phyloP scores from a whole-genome alignment of 2,888 invertebrate genomes.

The Netelia melanura region DNA sequence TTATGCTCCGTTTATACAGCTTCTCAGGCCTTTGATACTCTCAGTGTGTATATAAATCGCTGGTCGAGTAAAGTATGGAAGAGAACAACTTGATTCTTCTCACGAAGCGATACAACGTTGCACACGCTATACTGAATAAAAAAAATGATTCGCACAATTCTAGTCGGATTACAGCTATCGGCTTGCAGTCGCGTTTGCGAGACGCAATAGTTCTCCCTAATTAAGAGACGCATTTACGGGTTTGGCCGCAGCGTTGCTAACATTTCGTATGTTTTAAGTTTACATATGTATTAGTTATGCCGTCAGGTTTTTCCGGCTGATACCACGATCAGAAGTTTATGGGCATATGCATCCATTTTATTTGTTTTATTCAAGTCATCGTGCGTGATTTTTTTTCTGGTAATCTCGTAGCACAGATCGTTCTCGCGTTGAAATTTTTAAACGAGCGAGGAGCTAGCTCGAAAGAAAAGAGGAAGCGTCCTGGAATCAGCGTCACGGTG shows the following conservation, averaged over 20 bases:
- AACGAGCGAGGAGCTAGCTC: conserved; percentile 52
- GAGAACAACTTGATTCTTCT: background rate
- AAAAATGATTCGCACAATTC: conserved; percentile 7
- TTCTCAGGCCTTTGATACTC: background rate
- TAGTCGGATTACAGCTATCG: conserved; percentile 21
- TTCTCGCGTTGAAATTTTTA: conserved; percentile 62
- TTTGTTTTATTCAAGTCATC: conserved; percentile 46
- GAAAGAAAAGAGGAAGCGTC: conserved; percentile 78
- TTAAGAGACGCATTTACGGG: conserved; percentile 10
- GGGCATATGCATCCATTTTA: conserved; percentile 24
- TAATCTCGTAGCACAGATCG: conserved; percentile 47
- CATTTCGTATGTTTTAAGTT: conserved; percentile 13
- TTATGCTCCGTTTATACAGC: background rate
- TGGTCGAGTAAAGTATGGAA: background rate
- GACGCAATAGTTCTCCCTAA: conserved; percentile 7
- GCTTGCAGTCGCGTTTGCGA: background rate
- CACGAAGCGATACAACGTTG: background rate
- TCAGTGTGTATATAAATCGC: background rate
- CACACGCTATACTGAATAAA: background rate
- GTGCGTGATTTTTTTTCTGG: conserved; percentile 27
- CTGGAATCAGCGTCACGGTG: conserved; percentile 82
- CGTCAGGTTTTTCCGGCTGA: conserved; percentile 36
- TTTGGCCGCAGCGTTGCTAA: conserved; percentile 20
- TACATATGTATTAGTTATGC: conserved; percentile 6
- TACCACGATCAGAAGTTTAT: background rate